These are phyloP conservation scores for Scomber scombrus DNA, from an alignment of 2,113 vertebrate genomes.

Conservation along the genomic window DNA sequence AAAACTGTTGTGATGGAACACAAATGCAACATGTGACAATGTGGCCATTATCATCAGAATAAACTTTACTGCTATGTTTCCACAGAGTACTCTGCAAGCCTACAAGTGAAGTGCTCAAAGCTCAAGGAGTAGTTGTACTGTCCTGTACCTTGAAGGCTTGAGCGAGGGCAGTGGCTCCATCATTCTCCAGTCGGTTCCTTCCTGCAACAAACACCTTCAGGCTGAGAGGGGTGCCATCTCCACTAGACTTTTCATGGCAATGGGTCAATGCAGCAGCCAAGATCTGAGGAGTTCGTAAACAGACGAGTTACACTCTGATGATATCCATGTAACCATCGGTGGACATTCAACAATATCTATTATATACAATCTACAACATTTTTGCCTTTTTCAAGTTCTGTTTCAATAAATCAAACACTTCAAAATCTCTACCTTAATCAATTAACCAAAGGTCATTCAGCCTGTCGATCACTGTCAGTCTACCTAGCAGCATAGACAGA, in stretches of 20 bases:
- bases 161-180: conserved; percentile 94
- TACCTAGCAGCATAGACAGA: too few species aligned
- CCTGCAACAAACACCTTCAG: conserved; percentile 96
- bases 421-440: too few species aligned
- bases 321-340: not conserved
- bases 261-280: conserved; percentile 91
- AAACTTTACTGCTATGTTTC: not conserved
- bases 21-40: not conserved
- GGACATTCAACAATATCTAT: not conserved
- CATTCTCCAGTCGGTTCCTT: conserved; percentile 96
- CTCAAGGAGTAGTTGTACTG: not conserved
- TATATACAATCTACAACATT: not conserved
- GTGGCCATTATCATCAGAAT: not conserved
- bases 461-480: too few species aligned
- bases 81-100: not conserved
- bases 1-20: too few species aligned
- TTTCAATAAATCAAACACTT: not conserved
- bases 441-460: too few species aligned
- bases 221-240: conserved; percentile 86
- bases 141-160: conserved; percentile 92
- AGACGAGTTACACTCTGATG: not conserved
- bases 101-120: not conserved
- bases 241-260: conserved; percentile 89
- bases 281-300: conserved; percentile 84
- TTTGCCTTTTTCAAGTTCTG: not conserved